These are phyloP conservation scores for Alosa sapidissima DNA, from an alignment of 2,797 vertebrate species.

Conservation along the genomic window DNA sequence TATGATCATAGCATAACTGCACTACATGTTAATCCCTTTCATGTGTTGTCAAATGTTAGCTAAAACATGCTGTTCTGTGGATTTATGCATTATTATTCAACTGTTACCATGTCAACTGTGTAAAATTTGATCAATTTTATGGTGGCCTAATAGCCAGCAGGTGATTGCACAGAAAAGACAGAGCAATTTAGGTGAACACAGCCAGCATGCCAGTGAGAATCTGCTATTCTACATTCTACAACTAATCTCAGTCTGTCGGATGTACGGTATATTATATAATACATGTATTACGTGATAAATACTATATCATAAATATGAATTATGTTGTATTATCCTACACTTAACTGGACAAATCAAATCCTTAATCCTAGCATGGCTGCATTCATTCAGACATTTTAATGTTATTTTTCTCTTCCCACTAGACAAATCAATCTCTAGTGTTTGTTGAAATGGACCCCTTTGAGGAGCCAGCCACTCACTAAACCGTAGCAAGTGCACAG, in stretches of 20 bases:
- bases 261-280: no score
- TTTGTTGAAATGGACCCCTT: constrained; percentile 43
- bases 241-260: no score
- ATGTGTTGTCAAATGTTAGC: background rate
- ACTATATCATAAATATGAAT: background rate
- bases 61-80: background rate
- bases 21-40: background rate
- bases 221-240: background rate
- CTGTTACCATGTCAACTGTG: background rate
- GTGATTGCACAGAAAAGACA: background rate
- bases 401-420: constrained; percentile 19
- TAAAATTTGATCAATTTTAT: background rate
- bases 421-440: constrained; percentile 40
- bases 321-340: background rate
- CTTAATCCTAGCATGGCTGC: background rate
- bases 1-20: background rate
- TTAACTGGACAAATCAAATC: background rate
- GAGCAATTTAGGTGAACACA: background rate
- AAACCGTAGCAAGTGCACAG: constrained; percentile 24
- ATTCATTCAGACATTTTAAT: background rate
- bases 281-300: no score
- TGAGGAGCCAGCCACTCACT: constrained; percentile 37
- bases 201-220: background rate
- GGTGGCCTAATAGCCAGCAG: background rate
- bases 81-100: background rate